Evolutionary conservation across 2,113 vertebrate species (phyloP), one percentile per base, ranked within the genome.

Genomic region (Aptenodytes forsteri): DNA sequence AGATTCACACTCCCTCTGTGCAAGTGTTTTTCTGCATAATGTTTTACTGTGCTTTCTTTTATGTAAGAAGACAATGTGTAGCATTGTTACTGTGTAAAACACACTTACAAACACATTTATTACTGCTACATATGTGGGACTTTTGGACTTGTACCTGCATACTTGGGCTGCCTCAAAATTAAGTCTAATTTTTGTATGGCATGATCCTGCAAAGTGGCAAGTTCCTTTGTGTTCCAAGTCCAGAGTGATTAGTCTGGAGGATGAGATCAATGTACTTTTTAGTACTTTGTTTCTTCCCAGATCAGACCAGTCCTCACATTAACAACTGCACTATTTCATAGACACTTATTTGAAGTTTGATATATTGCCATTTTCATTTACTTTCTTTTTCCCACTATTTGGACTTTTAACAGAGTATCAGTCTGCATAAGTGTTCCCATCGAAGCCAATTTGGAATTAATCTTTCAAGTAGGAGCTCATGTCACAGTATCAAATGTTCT

Each of bases 401-500:
- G 55, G 44, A 47, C 22, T 84, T 95, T 46, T 47, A 91, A 47
- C 36, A 66, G 73, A 84, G 20, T 83, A 87, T 73, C 67, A 49
- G 25, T 69, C 54, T 75, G 52, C 10, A 47, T 36, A 92, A 82
- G 38, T 55, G 29, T 56, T 93, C 29, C 44, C 32, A 85, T 66
- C 6, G 2, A 82, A 93, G 70, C 3, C 49, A 87, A 50, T 89
- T 49, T 89, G 56, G 84, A 95, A 80, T 73, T 87, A 61, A 70
- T 95, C 58, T 87, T 87, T 91, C 61, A 95, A 94, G 67, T 42
- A 79, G 50, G 79, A 92, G 42, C 67, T 95, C 70, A 83, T 96
- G 70, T 84, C 89, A 91, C 81, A 65, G 64, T 76, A 95, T 96
- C 78, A 91, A 83, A 91, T 90, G 87, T 94, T 97, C 84, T 76